Evolutionary conservation across 2,888 invertebrate species (phyloP), one percentile per base, ranked within the genome.

Genomic region (Heliconius hortense): DNA sequence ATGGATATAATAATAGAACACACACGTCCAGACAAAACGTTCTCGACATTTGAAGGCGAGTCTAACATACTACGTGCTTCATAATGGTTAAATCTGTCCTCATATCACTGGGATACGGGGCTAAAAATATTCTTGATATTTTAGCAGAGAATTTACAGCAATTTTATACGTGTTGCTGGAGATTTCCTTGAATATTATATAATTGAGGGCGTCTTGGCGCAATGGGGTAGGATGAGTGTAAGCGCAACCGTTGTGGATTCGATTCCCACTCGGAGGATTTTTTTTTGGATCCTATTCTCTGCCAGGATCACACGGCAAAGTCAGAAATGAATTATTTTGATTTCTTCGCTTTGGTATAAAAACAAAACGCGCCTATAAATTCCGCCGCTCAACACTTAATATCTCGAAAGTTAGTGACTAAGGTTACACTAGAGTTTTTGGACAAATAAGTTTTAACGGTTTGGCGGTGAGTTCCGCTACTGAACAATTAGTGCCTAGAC

Each of bases 31-130:
- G 68, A 69, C 68, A 56, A 69, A 53, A 69, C 68, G 68, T 56
- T 53, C 53, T 28, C 26, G 68, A 21, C 53, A 56, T 53, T 56
- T 56, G 28, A n/a, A 69, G 48, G 21, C 28, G 13, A 28, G 11
- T 69, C 68, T 69, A 53, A 69, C 53, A 53, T 69, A 69, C 53
- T 69, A 69, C 68, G 68, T 69, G 68, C 68, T 69, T 69, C 68
- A 31, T 69, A 69, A 69, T 69, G 53, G 21, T 69, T 56, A 69
- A 69, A 69, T 69, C 53, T 53, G 68, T 31, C 68, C 31, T 56
- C 68, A 69, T 56, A 53, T 69, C 53, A 69, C 68, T 69, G 21
- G 21, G 68, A 56, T 53, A n/a, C 28, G 68, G 18, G 68, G 28
- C 53, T 48, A 69, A 48, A 69, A 64, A 64, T 64, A 64, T 64